Base-by-base conservation (phyloP, 2,797 vertebrate genomes). In the Spizella passerina region DNA sequence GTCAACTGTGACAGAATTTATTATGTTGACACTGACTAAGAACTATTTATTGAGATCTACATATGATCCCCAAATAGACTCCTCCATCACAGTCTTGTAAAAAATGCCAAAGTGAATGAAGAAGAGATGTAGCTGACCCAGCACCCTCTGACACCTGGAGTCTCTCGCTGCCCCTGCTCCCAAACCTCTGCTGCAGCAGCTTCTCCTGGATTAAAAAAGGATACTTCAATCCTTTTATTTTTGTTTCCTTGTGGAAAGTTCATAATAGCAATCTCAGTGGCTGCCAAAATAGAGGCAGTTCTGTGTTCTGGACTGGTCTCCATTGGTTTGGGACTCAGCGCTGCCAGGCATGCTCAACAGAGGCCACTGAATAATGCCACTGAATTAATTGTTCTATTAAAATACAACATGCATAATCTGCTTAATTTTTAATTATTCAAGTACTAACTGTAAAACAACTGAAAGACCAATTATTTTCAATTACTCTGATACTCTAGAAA, bases 391-490 rank as follows among this genome's bases (percentile, higher is more conserved):
- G 63, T 65, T 86, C 80, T 68, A 75, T 77, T 90, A 93, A 83
- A 85, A 91, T 30, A 93, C 7, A 75, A 44, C 6, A 1, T 9
- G 22, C 44, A 80, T 71, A 77, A 86, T 88, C 44, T 18, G 53
- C 57, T 93, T 82, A 20, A 71, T 64, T 93, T 90, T 77, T 94
- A 80, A 96, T 93, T 80, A 82, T 84, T 71, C 56, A 82, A 71
- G 30, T 39, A 64, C 30, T 84, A 86, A 86, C 49, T 46, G 63
- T 59, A 86, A 81, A 83, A 59, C 39, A 92, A 81, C 23, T 32
- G 52, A 78, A 90, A 86, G 47, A 78, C 32, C 63, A 76, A 91
- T 93, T 93, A 86, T 90, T 92, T 94, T 84, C 64, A 44, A 94
- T 93, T 79, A 90, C 70, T 84, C 77, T 77, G 64, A 93, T 90